Base-by-base conservation (phyloP, 2,888 invertebrate genomes). In the Oscheius onirici region DNA sequence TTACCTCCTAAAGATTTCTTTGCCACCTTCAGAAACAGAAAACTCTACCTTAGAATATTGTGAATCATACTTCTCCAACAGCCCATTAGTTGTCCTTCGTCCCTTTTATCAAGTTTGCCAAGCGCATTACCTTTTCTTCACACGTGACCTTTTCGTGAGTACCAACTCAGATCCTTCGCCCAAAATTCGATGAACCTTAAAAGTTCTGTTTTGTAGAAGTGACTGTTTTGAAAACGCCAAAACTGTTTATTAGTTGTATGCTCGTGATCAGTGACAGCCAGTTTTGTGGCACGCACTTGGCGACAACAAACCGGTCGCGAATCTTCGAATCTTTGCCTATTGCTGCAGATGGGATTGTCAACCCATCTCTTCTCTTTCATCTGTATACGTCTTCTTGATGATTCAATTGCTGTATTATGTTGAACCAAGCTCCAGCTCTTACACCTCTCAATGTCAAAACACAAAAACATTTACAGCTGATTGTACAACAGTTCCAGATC, bases 241-340 rank as follows among this genome's bases (percentile, higher is more conserved):
- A 34, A 34, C 34, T 34, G 34, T 34, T 34, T 34, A n/a, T 20
- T 41, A 40, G 8, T 17, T 57, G 34, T 58, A 40, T 58, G 58
- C 41, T 24, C 34, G 41, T 58, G 58, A 58, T 58, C 58, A 58
- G 58, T 55, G 58, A 41, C 58, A 41, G 58, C 58, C 58, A 58
- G 58, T 58, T 58, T 58, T 17, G 43, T 40, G 58, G 58, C 58
- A 58, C 58, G 58, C 58, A 58, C 58, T 58, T 58, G 58, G 55
- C 55, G 26, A 13, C 15, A 28, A 17, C 20, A 20, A 58, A 34
- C 58, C 41, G 58, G 40, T 41, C 41, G 17, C 58, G 40, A 28
- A 46, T 46, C 40, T 58, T 43, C 43, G 17, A 40, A 58, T 58
- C 58, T 58, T 58, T 46, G 15, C 58, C 41, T 58, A n/a, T 40